phyloP scores from a whole-genome alignment of 2,888 invertebrate genomes.

The Glaucopsyche alexis region DNA sequence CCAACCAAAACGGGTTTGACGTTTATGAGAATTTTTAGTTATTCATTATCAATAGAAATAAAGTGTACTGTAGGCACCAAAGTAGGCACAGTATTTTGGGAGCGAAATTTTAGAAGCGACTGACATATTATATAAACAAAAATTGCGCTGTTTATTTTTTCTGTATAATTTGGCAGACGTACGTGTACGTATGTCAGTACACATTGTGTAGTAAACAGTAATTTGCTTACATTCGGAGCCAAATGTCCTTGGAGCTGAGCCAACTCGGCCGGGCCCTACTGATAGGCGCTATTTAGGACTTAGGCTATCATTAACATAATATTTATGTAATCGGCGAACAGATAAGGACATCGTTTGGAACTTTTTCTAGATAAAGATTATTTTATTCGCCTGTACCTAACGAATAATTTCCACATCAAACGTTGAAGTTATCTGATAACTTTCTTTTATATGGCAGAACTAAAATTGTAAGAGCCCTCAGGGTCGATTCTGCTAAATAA shows the following conservation, averaged over 20 bases:
- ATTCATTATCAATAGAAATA: background rate
- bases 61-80: background rate
- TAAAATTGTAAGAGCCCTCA: too few relatives aligned
- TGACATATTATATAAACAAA: slow-evolving; percentile 18
- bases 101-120: background rate
- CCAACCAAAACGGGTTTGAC: too few relatives aligned
- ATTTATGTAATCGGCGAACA: slow-evolving; percentile 12
- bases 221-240: slow-evolving; percentile 58
- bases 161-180: slow-evolving; percentile 22
- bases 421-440: too few relatives aligned
- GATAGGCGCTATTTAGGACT: slow-evolving; percentile 35
- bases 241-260: slow-evolving; percentile 59
- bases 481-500: too few relatives aligned
- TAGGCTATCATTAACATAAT: slow-evolving; percentile 31
- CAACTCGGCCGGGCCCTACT: slow-evolving; percentile 47
- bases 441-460: too few relatives aligned
- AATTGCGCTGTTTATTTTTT: slow-evolving; percentile 14
- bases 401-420: too few relatives aligned
- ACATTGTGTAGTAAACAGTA: slow-evolving; percentile 53
- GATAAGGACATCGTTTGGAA: slow-evolving; percentile 6
- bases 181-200: slow-evolving; percentile 28
- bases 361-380: background rate
- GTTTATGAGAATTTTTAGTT: too few relatives aligned
- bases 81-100: background rate
- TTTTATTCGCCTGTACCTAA: too few relatives aligned